These are phyloP conservation scores for Drosophila elegans DNA, from an alignment of 1,140 invertebrate species.

Conservation along the genomic window DNA sequence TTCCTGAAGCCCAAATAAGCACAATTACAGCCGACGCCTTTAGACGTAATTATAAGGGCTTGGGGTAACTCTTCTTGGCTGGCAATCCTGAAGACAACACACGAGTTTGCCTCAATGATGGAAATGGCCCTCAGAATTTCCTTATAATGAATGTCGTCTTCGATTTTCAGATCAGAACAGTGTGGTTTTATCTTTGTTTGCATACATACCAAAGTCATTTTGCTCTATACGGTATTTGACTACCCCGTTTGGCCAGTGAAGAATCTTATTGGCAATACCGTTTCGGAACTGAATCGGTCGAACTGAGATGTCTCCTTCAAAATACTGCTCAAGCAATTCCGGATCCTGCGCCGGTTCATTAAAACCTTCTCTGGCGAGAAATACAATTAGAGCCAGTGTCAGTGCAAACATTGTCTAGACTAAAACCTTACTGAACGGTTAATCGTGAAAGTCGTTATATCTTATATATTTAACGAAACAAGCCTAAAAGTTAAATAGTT, in stretches of 20 bases:
- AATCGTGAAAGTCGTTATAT: neutral
- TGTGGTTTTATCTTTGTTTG: neutral
- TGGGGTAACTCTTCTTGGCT: neutral
- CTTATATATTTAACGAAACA: neutral
- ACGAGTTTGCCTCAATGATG: conserved; percentile 14
- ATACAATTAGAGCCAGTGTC: neutral
- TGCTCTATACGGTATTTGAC: conserved; percentile 87
- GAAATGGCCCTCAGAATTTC: conserved; percentile 20
- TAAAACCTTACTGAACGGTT: neutral
- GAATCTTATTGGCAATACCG: conserved; percentile 86
- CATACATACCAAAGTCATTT: conserved; percentile 26
- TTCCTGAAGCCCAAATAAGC: conserved; percentile 85
- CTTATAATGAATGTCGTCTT: conserved; percentile 9
- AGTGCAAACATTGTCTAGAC: neutral
- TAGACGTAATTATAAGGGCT: conserved; percentile 25
- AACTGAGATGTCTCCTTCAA: conserved; percentile 45
- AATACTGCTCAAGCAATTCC: conserved; percentile 17
- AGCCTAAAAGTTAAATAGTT: too few species aligned
- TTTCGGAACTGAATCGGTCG: conserved; percentile 75
- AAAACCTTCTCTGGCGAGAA: neutral
- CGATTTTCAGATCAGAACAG: neutral
- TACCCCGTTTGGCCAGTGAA: conserved; percentile 87
- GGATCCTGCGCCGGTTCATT: conserved; percentile 15
- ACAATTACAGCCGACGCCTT: conserved; percentile 80
- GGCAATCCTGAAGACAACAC: conserved; percentile 27